Evolutionary conservation across 1,140 invertebrate genomes (phyloP), one percentile per base, ranked within the genome.

Genomic region (Nasonia giraulti): DNA sequence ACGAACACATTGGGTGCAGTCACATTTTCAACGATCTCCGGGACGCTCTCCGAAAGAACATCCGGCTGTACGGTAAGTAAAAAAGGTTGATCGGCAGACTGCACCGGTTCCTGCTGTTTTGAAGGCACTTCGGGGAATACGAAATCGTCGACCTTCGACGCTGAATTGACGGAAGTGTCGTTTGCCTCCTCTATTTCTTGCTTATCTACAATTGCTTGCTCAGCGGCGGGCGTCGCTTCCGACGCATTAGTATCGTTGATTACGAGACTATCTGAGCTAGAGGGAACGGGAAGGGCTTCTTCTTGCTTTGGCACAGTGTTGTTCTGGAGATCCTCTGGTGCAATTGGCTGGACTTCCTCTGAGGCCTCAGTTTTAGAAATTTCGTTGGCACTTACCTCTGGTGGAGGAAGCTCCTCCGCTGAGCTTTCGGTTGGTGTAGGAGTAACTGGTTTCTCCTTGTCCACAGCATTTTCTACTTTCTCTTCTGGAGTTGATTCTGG

Each of bases 241-340:
- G 20, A 62, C 2, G 55, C 20, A n/a, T 6, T 4, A 7, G 2
- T 76, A 75, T 7, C 31, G 69, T 27, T 40, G 11, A 50, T 50
- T 17, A 17, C 12, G 17, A 17, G 20, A 62, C 55, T 62, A n/a
- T 62, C 20, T n/a, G 17, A n/a, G 20, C 17, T 62, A 20, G 55
- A n/a, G 55, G 55, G 20, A 6, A 20, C 6, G 20, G 55, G 20
- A 62, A 62, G 55, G 55, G 7, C 20, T 80, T 78, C 82, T 55
- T 74, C 31, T 80, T 62, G 37, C 69, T 84, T 85, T 85, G 84
- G 84, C 78, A 81, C 84, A 81, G 14, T 76, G 68, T 77, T 50
- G 68, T 81, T 44, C 10, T 40, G 55, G 23, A 80, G 23, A 62
- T 85, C 14, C 8, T 68, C 76, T 27, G 50, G 1, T 75, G 66